phyloP scores from a whole-genome alignment of 2,113 vertebrate species.

The Todiramphus chloris region DNA sequence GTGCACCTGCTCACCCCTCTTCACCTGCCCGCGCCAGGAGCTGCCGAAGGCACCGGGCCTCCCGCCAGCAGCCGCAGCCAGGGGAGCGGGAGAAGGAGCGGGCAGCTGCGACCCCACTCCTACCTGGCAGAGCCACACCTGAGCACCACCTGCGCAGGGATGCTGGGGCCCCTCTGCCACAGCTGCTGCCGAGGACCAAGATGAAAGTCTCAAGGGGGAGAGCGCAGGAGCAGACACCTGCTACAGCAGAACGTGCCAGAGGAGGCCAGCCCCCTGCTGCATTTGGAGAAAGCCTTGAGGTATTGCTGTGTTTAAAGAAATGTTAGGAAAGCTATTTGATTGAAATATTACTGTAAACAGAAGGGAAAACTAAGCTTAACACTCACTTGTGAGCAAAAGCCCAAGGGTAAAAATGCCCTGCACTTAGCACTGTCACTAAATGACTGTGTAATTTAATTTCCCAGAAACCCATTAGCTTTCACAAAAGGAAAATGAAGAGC shows the following conservation, averaged over 20 bases:
- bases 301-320: neutral
- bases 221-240: slow-evolving; percentile 69
- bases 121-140: slow-evolving; percentile 74
- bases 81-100: neutral
- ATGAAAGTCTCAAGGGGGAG: neutral
- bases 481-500: slow-evolving; percentile 78
- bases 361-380: slow-evolving; percentile 47
- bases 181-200: slow-evolving; percentile 28
- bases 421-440: slow-evolving; percentile 73
- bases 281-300: neutral
- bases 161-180: slow-evolving; percentile 10
- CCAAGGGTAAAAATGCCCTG: slow-evolving; percentile 65
- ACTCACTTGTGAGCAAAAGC: slow-evolving; percentile 32
- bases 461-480: slow-evolving; percentile 78
- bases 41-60: neutral
- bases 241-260: slow-evolving; percentile 23
- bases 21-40: neutral
- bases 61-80: neutral
- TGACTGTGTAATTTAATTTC: slow-evolving; percentile 79
- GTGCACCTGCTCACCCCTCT: neutral
- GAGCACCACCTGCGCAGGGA: slow-evolving; percentile 79
- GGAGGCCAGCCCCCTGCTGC: neutral
- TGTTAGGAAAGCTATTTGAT: neutral
- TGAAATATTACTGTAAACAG: slow-evolving; percentile 53
- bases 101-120: slow-evolving; percentile 74